Evolutionary conservation across 2,888 invertebrate genomes (phyloP), one percentile per base, ranked within the genome.

Genomic region (Clostera curtula): DNA sequence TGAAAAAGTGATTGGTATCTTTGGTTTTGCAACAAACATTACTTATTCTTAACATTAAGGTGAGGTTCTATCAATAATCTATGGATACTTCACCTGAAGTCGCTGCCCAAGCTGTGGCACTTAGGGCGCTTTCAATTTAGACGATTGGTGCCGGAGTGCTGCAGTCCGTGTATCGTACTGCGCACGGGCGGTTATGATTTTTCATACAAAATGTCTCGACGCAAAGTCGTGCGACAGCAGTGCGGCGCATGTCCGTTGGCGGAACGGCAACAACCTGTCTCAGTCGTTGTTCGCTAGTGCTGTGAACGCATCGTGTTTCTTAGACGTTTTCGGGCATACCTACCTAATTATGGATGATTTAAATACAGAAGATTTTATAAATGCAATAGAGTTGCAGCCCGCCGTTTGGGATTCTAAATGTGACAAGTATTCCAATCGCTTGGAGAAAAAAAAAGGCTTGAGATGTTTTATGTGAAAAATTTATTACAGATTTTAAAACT

Each of bases 381-480:
- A 18, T n/a, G 18, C 6, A 5, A 18, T 18, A 5, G 18, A 18
- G 8, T n/a, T 18, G n/a, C 18, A 8, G 6, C 18, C 18, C 8
- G n/a, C 18, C 8, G 3, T 18, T 3, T 18, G 18, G 18, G 8
- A 18, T 7, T 18, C 24, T n/a, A 24, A 24, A 24, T 11, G 24
- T 11, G 24, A 24, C 16, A 24, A 17, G 6, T 7, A 17, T 12
- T 8, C 8, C 6, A 24, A 24, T 24, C 24, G 24, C 17, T 11
- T 11, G 24, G 24, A 24, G n/a, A n/a, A 24, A 10, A 24, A 17
- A 17, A 24, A 24, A 24, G 3, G 17, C 24, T 24, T 24, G 24
- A 17, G 17, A 21, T 12, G 21, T 12, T 17, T 8, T 24, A 8
- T 24, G 24, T 17, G 12, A 24, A 17, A 24, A 24, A 24, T 17